Conservation (phyloP, 2,113 vertebrate species). For the Natator depressus region DNA sequence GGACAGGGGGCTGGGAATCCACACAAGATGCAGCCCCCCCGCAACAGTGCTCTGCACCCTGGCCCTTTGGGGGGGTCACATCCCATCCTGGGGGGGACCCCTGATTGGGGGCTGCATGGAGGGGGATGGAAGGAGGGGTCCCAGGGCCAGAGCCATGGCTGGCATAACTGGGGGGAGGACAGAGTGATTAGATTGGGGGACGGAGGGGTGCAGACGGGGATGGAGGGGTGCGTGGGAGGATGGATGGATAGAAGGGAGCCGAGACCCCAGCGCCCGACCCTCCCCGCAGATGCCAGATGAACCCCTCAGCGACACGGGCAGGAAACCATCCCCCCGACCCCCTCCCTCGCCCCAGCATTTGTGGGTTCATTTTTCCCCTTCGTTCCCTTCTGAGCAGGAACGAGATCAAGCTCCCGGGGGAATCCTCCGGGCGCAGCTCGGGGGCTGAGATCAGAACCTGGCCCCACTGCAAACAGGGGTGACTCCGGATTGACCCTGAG, state of each 20-base stretch:
- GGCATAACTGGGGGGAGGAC: not conserved
- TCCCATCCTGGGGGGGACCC: not conserved
- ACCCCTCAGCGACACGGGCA: not conserved
- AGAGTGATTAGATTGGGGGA: not conserved
- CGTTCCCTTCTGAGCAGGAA: not conserved
- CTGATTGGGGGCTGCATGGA: not conserved
- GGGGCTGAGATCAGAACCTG: not conserved
- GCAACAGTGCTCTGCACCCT: not conserved
- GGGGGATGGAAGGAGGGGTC: not conserved
- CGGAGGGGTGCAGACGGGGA: not conserved
- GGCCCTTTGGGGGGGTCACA: too few species aligned
- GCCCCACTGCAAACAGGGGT: not conserved
- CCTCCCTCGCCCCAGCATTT: too few species aligned
- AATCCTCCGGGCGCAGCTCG: not conserved
- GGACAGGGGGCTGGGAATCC: not conserved
- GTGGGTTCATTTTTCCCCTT: too few species aligned
- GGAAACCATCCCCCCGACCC: not conserved
- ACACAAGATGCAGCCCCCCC: not conserved
- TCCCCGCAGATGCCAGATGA: not conserved
- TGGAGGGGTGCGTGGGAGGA: not conserved
- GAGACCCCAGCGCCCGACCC: not conserved
- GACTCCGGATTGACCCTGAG: not conserved
- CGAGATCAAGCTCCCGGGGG: rapidly evolving
- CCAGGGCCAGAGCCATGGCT: not conserved
- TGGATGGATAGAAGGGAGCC: not conserved